Conservation (phyloP, 2,797 vertebrate species). For the Argentina silus region DNA sequence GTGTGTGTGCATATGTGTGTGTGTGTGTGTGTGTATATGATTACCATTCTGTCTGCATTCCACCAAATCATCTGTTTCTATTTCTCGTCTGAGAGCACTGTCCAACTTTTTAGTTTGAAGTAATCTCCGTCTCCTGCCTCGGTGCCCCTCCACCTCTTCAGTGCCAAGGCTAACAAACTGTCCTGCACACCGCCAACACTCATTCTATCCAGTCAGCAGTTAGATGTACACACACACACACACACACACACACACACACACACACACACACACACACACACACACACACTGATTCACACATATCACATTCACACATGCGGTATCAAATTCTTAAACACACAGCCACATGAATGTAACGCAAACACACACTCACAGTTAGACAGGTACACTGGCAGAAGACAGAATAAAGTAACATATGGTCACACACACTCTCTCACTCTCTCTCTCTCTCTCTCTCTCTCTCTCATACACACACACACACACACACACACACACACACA, state of each 20-base stretch:
- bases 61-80: constrained; percentile 38
- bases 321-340: neutral
- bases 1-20: constrained; percentile 8
- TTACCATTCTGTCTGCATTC: constrained; percentile 22
- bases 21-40: constrained; percentile 25
- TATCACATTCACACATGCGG: neutral
- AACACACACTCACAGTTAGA: constrained; percentile 23
- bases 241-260: constrained; percentile 13
- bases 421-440: constrained; percentile 19
- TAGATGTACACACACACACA: constrained; percentile 10
- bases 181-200: constrained; percentile 40
- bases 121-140: constrained; percentile 36
- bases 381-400: constrained; percentile 16
- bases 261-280: neutral
- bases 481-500: constrained; percentile 30
- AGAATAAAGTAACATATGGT: neutral
- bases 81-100: constrained; percentile 51
- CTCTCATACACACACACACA: no score
- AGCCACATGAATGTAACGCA: constrained; percentile 41
- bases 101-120: constrained; percentile 50
- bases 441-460: neutral
- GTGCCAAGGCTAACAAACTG: constrained; percentile 65
- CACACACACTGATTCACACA: constrained; percentile 5
- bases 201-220: constrained; percentile 41
- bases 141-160: constrained; percentile 29